Base-by-base conservation (phyloP, 2,888 invertebrate genomes). In the Danaus chrysippus region DNA sequence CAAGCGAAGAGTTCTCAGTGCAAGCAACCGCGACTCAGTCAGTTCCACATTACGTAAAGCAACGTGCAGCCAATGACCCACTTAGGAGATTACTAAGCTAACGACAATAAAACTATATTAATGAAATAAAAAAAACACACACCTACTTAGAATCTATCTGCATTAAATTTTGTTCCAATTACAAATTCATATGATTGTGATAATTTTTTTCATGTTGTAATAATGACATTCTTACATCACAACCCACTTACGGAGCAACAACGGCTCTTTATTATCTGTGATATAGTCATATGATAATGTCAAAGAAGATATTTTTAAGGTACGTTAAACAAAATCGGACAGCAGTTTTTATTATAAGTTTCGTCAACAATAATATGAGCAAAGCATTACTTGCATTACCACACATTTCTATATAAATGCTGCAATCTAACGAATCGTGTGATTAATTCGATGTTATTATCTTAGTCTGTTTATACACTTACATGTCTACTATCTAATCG, bases 21-120 rank as follows among this genome's bases (percentile, higher is more conserved):
- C 65, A 68, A 70, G 67, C 65, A 72, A 73, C 67, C 70, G 70
- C 72, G 71, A 69, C 68, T 64, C 66, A 67, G 69, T 68, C 61
- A 66, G 73, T 74, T 73, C 73, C 69, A 67, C 71, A 74, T 87
- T 87, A 82, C 87, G 83, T 85, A 86, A 89, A 71, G 56, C 76
- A 79, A 86, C 85, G 85, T 87, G 86, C 84, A 87, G 86, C 83
- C 87, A 87, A 86, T 87, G 88, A 84, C 87, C 86, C 74, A 87
- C 83, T 83, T 87, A 78, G 68, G 68, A 76, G 71, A 78, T 78
- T 77, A 77, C 80, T 81, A 73, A 76, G 70, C 77, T 81, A 78
- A 81, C 79, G 75, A 82, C 78, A 82, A 82, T 73, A 76, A 78
- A 78, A 78, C 68, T 69, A 71, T 74, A 73, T 67, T 68, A 71